Conservation (phyloP, 2,113 vertebrate genomes). For the Ciconia maguari region DNA sequence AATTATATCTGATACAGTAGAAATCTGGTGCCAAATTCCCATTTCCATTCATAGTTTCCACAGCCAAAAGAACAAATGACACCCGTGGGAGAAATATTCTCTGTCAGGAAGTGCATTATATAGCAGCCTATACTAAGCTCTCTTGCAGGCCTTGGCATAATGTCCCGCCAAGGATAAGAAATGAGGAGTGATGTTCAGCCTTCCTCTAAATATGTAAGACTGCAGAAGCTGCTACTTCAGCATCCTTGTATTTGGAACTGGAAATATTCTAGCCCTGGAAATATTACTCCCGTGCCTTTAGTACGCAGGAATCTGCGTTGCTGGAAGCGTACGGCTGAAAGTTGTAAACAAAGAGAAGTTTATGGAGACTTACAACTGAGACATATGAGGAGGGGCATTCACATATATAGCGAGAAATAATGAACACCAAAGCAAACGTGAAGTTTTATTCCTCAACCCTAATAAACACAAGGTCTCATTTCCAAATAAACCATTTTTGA, state of each 20-base stretch:
- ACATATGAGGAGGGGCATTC: neutral
- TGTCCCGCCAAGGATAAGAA: neutral
- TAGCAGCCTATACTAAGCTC: neutral
- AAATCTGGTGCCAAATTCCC: constrained; percentile 21
- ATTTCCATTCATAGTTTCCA: constrained; percentile 15
- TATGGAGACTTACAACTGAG: neutral
- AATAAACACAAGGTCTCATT: neutral
- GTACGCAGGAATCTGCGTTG: neutral
- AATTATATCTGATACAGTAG: neutral
- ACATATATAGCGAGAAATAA: neutral
- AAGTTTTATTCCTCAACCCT: neutral
- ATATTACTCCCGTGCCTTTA: neutral
- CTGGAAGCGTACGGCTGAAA: neutral
- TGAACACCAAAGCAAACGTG: neutral
- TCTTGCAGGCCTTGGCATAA: neutral
- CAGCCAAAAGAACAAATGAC: neutral
- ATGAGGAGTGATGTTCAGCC: neutral
- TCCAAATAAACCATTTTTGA: neutral
- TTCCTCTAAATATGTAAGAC: neutral
- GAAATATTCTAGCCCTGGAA: neutral
- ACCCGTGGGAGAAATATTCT: neutral
- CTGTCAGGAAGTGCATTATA: neutral
- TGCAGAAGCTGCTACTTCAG: neutral
- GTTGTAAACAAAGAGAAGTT: neutral
- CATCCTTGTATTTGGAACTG: neutral